Evolutionary conservation across 2,888 invertebrate species (phyloP).

Genomic region (Pristionchus entomophagus): DNA sequence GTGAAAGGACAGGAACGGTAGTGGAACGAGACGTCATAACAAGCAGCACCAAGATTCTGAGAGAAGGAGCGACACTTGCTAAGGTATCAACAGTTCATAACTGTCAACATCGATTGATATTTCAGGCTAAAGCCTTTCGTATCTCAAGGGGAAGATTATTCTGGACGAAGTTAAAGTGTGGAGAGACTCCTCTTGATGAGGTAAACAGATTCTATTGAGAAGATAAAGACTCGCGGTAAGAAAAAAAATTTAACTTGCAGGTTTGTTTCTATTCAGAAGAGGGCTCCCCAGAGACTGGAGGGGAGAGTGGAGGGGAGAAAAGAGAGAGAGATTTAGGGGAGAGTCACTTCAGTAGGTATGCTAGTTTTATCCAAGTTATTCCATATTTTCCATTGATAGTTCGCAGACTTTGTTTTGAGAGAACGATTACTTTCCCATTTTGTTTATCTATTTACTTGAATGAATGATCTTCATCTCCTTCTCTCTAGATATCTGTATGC

Average conservation of each 20-base stretch:
- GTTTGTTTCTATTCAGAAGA: slow-evolving; percentile 48
- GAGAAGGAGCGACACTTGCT: slow-evolving; percentile 33
- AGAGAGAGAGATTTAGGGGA: too few relatives aligned
- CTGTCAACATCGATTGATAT: too few relatives aligned
- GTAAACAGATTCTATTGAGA: too few relatives aligned
- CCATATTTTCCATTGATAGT: not conserved
- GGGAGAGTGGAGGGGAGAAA: too few relatives aligned
- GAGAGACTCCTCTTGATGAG: slow-evolving; percentile 45
- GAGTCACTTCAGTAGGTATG: slow-evolving; percentile 45
- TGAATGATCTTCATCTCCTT: not conserved
- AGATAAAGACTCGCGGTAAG: not conserved
- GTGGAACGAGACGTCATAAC: slow-evolving; percentile 42
- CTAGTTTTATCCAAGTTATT: not conserved
- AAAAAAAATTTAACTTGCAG: not conserved
- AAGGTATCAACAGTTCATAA: not conserved
- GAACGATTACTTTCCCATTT: not conserved
- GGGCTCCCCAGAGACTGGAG: not conserved
- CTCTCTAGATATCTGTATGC: slow-evolving; percentile 36
- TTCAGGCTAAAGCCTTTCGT: slow-evolving; percentile 38
- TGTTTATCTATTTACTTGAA: not conserved
- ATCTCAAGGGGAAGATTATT: slow-evolving; percentile 18
- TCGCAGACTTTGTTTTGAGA: too few relatives aligned
- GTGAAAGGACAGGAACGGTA: not conserved
- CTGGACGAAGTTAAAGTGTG: slow-evolving; percentile 45
- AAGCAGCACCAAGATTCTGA: slow-evolving; percentile 6